Conservation (phyloP, 2,888 invertebrate species). For the Pheosia gnoma region DNA sequence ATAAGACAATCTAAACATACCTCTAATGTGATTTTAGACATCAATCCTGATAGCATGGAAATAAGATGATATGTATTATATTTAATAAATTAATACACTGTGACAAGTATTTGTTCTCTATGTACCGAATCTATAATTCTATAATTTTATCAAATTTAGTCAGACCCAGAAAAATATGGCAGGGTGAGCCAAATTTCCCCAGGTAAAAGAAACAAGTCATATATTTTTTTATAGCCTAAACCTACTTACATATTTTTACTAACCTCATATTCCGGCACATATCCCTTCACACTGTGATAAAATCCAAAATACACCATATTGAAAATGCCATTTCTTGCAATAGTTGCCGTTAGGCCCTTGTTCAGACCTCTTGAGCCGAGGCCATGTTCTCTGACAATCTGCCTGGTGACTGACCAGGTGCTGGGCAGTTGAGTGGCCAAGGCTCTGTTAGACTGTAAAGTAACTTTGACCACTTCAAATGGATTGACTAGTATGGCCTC, state of each 20-base stretch:
- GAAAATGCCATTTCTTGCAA: slow-evolving; percentile 94
- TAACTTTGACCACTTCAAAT: slow-evolving; percentile 98
- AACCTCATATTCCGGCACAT: slow-evolving; percentile 87
- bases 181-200: too few relatives aligned
- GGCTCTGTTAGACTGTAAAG: slow-evolving; percentile 89
- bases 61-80: too few relatives aligned
- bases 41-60: too few relatives aligned
- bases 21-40: too few relatives aligned
- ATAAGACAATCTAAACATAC: too few relatives aligned
- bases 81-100: too few relatives aligned
- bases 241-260: slow-evolving; percentile 26
- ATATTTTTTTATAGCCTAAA: too few relatives aligned
- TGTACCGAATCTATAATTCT: too few relatives aligned
- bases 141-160: too few relatives aligned
- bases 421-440: slow-evolving; percentile 87
- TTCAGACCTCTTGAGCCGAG: slow-evolving; percentile 92
- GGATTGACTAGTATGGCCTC: slow-evolving; percentile 97
- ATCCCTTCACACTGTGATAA: slow-evolving; percentile 95
- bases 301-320: slow-evolving; percentile 98
- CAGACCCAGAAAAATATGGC: too few relatives aligned
- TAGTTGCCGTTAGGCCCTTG: slow-evolving; percentile 94
- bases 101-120: too few relatives aligned
- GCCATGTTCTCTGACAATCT: slow-evolving; percentile 90
- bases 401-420: slow-evolving; percentile 91
- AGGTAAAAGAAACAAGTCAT: too few relatives aligned